Conservation (phyloP, 2,113 vertebrate species). For the Phyllostomus hastatus region DNA sequence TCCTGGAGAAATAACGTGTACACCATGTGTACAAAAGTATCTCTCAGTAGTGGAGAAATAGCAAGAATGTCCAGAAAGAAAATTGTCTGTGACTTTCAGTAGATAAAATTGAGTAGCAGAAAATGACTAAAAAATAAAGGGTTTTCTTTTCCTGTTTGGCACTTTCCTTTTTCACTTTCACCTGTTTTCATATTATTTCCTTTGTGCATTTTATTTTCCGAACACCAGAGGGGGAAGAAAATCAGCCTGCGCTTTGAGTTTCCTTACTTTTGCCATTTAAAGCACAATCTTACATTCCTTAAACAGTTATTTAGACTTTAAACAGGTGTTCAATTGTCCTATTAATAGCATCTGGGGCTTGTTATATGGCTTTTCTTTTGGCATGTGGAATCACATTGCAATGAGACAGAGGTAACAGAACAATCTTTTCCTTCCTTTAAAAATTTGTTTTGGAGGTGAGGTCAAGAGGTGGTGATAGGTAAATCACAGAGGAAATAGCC, state of each 20-base stretch:
- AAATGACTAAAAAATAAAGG: background rate
- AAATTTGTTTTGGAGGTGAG: background rate
- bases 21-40: background rate
- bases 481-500: slow-evolving; percentile 57
- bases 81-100: background rate
- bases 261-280: background rate
- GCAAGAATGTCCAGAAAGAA: background rate
- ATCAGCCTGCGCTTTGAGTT: background rate
- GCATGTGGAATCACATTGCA: slow-evolving; percentile 43
- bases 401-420: slow-evolving; percentile 39
- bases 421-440: background rate
- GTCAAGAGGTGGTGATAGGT: slow-evolving; percentile 36
- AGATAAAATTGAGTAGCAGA: slow-evolving; percentile 4
- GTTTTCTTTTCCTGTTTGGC: background rate
- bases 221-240: background rate
- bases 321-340: slow-evolving; percentile 22
- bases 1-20: background rate
- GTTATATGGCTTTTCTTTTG: slow-evolving; percentile 68
- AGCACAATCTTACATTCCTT: background rate
- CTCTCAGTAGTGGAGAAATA: background rate
- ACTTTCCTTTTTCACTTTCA: background rate
- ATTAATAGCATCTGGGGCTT: slow-evolving; percentile 27
- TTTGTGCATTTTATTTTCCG: background rate
- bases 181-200: background rate
- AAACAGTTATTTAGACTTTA: background rate